Percentiles rank a stretch among this genome's conserved stretches.
Conservation (phyloP, 1,140 invertebrate genomes). For the Plodia interpunctella region DNA sequence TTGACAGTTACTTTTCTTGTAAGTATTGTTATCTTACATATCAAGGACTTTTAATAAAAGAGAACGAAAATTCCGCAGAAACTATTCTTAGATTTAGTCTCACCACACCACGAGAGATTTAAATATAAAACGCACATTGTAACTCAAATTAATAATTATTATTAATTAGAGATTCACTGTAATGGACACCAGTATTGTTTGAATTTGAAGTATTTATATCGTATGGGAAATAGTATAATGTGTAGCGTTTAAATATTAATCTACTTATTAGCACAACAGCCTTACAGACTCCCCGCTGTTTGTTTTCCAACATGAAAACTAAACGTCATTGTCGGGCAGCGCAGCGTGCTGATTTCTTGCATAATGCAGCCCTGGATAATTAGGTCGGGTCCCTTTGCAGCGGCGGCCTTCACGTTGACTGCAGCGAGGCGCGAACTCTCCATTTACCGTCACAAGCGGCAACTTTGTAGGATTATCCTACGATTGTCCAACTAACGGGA, state of each 20-base stretch:
- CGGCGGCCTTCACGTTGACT: constrained; percentile 55
- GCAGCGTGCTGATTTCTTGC: constrained; percentile 46
- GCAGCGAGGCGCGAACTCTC: constrained; percentile 69
- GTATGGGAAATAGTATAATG: too few species aligned
- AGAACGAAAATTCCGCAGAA: too few species aligned
- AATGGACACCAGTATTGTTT: too few species aligned
- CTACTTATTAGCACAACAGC: not conserved
- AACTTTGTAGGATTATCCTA: constrained; percentile 68
- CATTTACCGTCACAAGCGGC: constrained; percentile 54
- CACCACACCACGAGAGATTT: too few species aligned
- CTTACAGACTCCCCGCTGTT: constrained; percentile 46
- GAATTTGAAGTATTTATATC: too few species aligned
- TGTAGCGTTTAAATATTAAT: not conserved
- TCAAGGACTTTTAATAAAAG: too few species aligned
- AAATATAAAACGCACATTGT: too few species aligned
- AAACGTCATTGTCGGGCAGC: constrained; percentile 32
- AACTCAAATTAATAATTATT: too few species aligned
- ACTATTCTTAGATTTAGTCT: too few species aligned
- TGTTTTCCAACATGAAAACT: constrained; percentile 47
- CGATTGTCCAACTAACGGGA: constrained; percentile 65
- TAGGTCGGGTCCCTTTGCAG: constrained; percentile 50
- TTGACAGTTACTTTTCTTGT: too few species aligned
- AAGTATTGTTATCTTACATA: too few species aligned
- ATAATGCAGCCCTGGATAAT: constrained; percentile 57
- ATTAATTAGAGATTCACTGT: too few species aligned